phyloP scores from a whole-genome alignment of 2,797 vertebrate species.

The Urocyon cinereoargenteus region DNA sequence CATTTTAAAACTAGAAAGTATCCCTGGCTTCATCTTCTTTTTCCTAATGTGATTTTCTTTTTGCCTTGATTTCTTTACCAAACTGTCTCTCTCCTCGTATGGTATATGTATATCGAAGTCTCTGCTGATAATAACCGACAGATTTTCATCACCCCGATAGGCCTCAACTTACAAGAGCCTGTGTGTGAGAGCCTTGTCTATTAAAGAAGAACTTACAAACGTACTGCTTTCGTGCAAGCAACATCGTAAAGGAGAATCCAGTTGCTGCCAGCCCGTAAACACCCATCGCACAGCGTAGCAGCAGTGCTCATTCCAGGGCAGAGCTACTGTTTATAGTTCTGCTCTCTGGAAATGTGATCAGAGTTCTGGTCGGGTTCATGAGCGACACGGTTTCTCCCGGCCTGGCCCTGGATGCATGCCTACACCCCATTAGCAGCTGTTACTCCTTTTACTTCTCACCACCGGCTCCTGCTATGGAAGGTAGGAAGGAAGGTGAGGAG shows the following conservation, averaged over 20 bases:
- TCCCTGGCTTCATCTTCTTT: background rate
- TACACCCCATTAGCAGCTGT: background rate
- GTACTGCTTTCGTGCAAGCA: background rate
- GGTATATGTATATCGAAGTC: background rate
- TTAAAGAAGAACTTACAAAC: background rate
- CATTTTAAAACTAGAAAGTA: background rate
- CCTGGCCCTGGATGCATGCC: background rate
- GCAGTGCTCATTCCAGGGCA: background rate
- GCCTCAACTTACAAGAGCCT: background rate
- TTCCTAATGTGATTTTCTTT: constrained; percentile 22
- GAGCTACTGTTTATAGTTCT: background rate
- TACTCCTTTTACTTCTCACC: background rate
- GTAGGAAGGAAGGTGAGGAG: background rate
- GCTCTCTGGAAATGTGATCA: background rate
- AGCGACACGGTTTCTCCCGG: background rate
- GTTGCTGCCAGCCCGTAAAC: background rate
- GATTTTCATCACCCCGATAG: background rate
- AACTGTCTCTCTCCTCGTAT: background rate
- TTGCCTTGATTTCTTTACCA: constrained; percentile 32
- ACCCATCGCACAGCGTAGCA: background rate
- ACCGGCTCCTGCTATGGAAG: background rate
- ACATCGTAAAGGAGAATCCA: background rate
- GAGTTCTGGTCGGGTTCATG: background rate
- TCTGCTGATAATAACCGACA: background rate
- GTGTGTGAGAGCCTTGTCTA: background rate